Percentiles rank a stretch among this genome's conserved stretches.
Evolutionary conservation across 2,113 vertebrate genomes (phyloP).

Genomic region (Acrocephalus kingi): DNA sequence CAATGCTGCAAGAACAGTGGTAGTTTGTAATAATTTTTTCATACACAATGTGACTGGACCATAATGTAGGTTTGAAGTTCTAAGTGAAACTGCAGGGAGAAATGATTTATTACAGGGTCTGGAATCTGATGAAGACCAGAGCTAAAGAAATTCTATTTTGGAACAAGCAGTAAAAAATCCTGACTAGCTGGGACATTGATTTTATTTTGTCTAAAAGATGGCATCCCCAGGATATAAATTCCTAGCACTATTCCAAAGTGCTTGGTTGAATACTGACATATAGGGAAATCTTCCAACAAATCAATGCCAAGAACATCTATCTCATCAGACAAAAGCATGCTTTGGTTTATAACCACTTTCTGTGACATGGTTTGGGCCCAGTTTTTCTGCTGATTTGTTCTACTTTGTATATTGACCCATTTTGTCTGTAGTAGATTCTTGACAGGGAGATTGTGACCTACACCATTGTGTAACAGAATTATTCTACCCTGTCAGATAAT

Average conservation of each 20-base stretch:
- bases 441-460: background rate
- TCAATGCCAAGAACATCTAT: background rate
- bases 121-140: background rate
- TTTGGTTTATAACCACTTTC: background rate
- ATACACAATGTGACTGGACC: background rate
- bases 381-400: background rate
- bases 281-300: conserved; percentile 27
- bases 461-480: background rate
- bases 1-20: background rate
- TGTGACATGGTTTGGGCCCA: background rate
- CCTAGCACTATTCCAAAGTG: background rate
- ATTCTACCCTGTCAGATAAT: background rate
- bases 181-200: background rate
- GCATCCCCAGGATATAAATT: background rate
- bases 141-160: background rate
- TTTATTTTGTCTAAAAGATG: conserved; percentile 42
- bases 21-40: background rate
- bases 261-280: background rate
- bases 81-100: background rate
- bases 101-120: background rate
- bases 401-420: background rate
- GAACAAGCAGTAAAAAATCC: background rate
- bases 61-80: background rate
- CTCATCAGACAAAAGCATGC: background rate
- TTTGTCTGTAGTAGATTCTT: background rate